These are phyloP conservation scores for Pyrgus malvae DNA, from an alignment of 2,888 invertebrate genomes.

Conservation along the genomic window DNA sequence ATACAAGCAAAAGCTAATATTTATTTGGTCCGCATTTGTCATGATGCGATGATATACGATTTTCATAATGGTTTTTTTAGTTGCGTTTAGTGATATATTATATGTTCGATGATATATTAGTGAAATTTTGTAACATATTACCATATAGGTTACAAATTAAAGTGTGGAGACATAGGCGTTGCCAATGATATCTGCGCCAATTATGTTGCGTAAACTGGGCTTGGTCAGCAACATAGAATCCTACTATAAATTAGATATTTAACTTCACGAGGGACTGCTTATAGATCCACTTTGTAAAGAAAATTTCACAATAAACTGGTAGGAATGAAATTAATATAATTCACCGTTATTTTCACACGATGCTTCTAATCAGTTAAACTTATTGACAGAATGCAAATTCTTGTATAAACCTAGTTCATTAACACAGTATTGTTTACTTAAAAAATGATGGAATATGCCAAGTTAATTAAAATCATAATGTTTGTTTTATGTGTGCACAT, in stretches of 20 bases:
- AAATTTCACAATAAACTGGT: not conserved
- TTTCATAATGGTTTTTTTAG: constrained; percentile 10
- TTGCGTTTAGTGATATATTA: constrained; percentile 3
- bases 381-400: not conserved
- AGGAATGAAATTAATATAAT: not conserved
- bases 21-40: too few species aligned
- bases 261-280: constrained; percentile 31
- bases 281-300: constrained; percentile 1
- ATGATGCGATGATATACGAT: constrained; percentile 5
- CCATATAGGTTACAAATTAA: constrained; percentile 12
- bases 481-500: too few species aligned
- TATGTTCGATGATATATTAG: constrained; percentile 22
- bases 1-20: too few species aligned
- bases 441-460: too few species aligned
- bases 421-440: too few species aligned
- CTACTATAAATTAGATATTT: constrained; percentile 50
- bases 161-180: constrained; percentile 6
- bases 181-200: constrained; percentile 41
- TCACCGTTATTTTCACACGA: not conserved
- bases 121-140: constrained; percentile 16
- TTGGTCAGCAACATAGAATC: constrained; percentile 48
- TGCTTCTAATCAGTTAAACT: not conserved
- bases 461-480: too few species aligned
- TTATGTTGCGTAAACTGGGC: constrained; percentile 57
- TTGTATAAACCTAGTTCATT: not conserved